These are phyloP conservation scores for Hystrix cristata DNA, from an alignment of 2,113 vertebrate genomes.

Conservation along the genomic window DNA sequence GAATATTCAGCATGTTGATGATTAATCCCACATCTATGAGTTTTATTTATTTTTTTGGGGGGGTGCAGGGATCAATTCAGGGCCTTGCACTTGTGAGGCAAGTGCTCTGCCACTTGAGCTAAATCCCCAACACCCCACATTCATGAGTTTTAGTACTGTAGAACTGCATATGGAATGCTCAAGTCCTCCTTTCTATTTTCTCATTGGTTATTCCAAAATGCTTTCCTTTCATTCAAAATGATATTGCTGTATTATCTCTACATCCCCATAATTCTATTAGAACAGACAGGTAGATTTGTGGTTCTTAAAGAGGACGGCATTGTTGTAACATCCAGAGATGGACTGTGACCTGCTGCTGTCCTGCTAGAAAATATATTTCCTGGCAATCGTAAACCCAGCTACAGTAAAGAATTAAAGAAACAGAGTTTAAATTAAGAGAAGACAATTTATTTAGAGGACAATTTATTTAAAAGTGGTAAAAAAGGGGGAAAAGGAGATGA, in stretches of 20 bases:
- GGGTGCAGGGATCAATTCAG: too few relatives aligned
- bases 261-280: neutral
- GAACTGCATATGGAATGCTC: neutral
- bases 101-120: too few relatives aligned
- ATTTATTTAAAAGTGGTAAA: too few relatives aligned
- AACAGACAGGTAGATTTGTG: neutral
- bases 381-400: too few relatives aligned
- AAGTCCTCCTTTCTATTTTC: neutral
- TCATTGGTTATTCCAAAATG: neutral
- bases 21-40: neutral
- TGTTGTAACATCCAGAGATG: too few relatives aligned
- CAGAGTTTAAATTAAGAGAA: too few relatives aligned
- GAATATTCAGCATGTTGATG: neutral
- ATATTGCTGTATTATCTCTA: neutral
- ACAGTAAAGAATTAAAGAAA: too few relatives aligned
- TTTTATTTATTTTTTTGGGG: neutral
- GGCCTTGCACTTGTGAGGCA: too few relatives aligned
- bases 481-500: too few relatives aligned
- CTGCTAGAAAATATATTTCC: too few relatives aligned
- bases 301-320: neutral
- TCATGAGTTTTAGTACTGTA: neutral
- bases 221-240: neutral
- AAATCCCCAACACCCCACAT: neutral
- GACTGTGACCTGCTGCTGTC: too few relatives aligned
- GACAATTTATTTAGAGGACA: too few relatives aligned